Percentiles rank a stretch among this genome's conserved stretches.
phyloP scores from a whole-genome alignment of 2,888 invertebrate genomes.

The Pandemis corylana region DNA sequence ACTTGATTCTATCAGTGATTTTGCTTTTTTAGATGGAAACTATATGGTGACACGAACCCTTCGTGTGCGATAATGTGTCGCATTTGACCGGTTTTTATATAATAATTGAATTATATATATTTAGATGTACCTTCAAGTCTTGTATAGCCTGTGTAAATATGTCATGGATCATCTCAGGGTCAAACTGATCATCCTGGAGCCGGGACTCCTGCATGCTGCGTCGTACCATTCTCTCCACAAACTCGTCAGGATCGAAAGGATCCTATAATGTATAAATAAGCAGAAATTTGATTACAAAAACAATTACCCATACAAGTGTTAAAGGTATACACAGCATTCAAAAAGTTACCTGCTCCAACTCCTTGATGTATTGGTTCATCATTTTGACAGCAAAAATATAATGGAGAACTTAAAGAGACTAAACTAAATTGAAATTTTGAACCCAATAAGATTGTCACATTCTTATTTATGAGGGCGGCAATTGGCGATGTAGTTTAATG shows the following conservation, averaged over 20 bases:
- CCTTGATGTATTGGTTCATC: slow-evolving; percentile 95
- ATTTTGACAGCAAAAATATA: slow-evolving; percentile 80
- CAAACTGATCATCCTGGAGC: slow-evolving; percentile 87
- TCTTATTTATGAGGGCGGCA: slow-evolving; percentile 6
- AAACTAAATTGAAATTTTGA: slow-evolving; percentile 1
- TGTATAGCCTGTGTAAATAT: slow-evolving; percentile 97
- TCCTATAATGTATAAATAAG: slow-evolving; percentile 86
- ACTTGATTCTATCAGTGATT: too few relatives aligned
- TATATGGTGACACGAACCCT: too few relatives aligned
- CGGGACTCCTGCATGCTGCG: slow-evolving; percentile 93
- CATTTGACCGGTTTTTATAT: neutral
- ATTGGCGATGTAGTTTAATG: neutral
- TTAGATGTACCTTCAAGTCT: slow-evolving; percentile 86
- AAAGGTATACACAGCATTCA: neutral
- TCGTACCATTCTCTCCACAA: slow-evolving; percentile 98
- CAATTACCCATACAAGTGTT: neutral
- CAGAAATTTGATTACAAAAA: slow-evolving; percentile 1
- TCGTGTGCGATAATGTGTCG: too few relatives aligned
- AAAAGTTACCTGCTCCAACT: slow-evolving; percentile 90
- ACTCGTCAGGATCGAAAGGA: slow-evolving; percentile 98
- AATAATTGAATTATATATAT: too few relatives aligned
- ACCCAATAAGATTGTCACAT: slow-evolving; percentile 8
- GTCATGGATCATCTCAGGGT: slow-evolving; percentile 94
- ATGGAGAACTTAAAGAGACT: neutral
- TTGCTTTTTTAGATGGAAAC: too few relatives aligned